A percentile compares a stretch with the other conserved stretches of the same genome.
phyloP scores from a whole-genome alignment of 2,797 vertebrate genomes.

The Brotula barbata region DNA sequence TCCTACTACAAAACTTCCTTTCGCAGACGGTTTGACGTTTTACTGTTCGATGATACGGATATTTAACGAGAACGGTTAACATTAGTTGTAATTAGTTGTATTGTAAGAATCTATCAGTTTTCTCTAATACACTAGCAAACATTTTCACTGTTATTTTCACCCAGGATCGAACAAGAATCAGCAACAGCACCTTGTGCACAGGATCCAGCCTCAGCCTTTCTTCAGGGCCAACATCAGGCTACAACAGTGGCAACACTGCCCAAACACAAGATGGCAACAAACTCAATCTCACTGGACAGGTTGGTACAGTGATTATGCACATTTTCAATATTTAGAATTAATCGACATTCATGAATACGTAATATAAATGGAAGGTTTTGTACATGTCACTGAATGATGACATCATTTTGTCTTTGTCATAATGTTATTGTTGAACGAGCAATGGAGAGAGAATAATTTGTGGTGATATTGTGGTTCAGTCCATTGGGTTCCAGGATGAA shows the following conservation, averaged over 20 bases:
- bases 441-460: background rate
- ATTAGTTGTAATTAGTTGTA: background rate
- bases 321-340: too few species aligned
- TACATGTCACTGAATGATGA: too few species aligned
- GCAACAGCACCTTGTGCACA: conserved; percentile 88
- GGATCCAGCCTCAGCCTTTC: conserved; percentile 91
- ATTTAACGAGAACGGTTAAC: background rate
- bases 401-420: too few species aligned
- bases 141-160: background rate
- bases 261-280: conserved; percentile 60
- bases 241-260: conserved; percentile 88
- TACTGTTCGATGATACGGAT: too few species aligned
- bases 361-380: too few species aligned
- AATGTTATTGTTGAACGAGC: background rate
- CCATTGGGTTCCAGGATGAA: conserved; percentile 59
- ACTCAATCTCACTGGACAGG: conserved; percentile 58
- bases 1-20: too few species aligned
- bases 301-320: conserved; percentile 17
- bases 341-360: too few species aligned
- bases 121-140: background rate
- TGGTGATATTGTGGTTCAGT: conserved; percentile 53
- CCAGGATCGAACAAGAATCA: conserved; percentile 86
- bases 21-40: too few species aligned
- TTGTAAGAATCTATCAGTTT: background rate
- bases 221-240: conserved; percentile 93